Evolutionary conservation across 2,113 vertebrate genomes (phyloP).

Genomic region (Coregonus clupeaformis): DNA sequence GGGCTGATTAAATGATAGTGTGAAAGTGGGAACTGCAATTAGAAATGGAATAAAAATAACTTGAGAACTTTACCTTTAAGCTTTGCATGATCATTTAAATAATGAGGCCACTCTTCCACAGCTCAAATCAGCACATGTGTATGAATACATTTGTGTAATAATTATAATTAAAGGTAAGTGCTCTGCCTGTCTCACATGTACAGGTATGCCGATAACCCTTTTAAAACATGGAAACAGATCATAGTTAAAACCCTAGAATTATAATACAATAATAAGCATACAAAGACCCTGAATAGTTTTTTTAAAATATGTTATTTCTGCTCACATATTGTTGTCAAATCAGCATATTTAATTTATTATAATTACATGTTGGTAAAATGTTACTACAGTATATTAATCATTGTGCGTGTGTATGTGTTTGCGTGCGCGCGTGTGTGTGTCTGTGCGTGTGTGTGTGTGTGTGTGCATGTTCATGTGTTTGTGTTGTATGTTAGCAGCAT

Average conservation of each 20-base stretch:
- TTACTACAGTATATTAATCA: background rate
- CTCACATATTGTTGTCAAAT: no score
- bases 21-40: conserved; percentile 40
- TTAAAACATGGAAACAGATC: background rate
- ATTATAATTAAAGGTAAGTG: conserved; percentile 33
- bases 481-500: conserved; percentile 81
- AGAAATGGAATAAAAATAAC: conserved; percentile 47
- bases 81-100: conserved; percentile 23
- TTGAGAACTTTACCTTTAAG: conserved; percentile 34
- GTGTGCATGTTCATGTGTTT: conserved; percentile 21
- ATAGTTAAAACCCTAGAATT: conserved; percentile 33
- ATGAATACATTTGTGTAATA: conserved; percentile 33
- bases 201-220: background rate
- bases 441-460: background rate
- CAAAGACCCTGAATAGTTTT: no score
- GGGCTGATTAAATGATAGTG: conserved; percentile 50
- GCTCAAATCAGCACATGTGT: conserved; percentile 25
- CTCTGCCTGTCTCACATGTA: background rate
- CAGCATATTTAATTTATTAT: no score
- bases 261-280: background rate
- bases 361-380: no score
- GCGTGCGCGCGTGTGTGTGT: background rate
- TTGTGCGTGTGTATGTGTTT: conserved; percentile 2
- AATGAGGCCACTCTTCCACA: conserved; percentile 18
- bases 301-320: no score